A percentile compares a stretch with the other conserved stretches of the same genome.
These are phyloP conservation scores for Trichogramma evanescens DNA, from an alignment of 2,888 invertebrate genomes.

Conservation along the genomic window DNA sequence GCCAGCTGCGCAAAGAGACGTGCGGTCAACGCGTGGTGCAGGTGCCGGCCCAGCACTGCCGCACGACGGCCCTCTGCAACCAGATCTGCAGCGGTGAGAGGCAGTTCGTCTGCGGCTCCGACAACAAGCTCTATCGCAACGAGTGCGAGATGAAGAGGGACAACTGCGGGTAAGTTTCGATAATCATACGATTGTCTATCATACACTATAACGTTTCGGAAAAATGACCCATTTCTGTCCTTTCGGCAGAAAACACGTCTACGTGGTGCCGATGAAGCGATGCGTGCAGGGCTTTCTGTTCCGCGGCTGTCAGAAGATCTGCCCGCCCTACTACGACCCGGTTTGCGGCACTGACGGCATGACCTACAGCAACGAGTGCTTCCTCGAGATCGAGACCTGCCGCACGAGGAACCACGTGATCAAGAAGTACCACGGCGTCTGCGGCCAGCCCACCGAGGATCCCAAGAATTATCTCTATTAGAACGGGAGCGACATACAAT, in stretches of 20 bases:
- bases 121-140: conserved; percentile 82
- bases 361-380: conserved; percentile 90
- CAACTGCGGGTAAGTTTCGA: conserved; percentile 68
- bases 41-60: conserved; percentile 76
- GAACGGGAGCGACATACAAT: conserved; percentile 25
- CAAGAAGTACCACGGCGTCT: conserved; percentile 75
- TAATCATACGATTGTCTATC: no score
- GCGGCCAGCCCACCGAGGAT: conserved; percentile 76
- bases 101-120: conserved; percentile 84
- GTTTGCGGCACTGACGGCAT: conserved; percentile 88
- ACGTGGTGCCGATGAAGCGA: conserved; percentile 81
- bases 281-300: conserved; percentile 80
- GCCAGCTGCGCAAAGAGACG: conserved; percentile 73
- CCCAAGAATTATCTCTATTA: conserved; percentile 83
- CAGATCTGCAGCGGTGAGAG: conserved; percentile 65
- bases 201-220: neutral
- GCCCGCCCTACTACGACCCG: conserved; percentile 80
- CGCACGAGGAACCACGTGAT: conserved; percentile 72
- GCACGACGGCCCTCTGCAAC: conserved; percentile 76
- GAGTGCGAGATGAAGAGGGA: conserved; percentile 87
- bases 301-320: conserved; percentile 79
- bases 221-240: neutral
- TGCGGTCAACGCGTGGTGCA: conserved; percentile 81
- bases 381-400: conserved; percentile 86
- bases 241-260: conserved; percentile 74